Conservation (phyloP, 2,888 invertebrate genomes). For the Cosmia pyralina region DNA sequence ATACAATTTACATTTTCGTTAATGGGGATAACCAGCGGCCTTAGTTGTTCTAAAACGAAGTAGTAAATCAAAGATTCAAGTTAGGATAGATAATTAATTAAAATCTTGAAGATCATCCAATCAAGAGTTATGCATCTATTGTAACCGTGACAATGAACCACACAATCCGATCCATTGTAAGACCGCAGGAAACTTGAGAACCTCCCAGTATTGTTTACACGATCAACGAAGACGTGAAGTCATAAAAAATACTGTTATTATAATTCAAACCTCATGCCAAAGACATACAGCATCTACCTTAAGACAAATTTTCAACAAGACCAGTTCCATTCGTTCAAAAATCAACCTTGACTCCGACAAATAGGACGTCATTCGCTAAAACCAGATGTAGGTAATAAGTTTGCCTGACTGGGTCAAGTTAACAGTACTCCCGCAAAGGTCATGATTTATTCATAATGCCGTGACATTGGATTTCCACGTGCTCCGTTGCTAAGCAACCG, state of each 20-base stretch:
- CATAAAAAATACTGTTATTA: conserved; percentile 23
- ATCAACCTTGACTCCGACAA: conserved; percentile 19
- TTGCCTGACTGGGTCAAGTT: conserved; percentile 78
- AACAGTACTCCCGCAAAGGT: conserved; percentile 72
- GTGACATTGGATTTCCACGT: conserved; percentile 84
- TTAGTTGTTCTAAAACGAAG: not conserved
- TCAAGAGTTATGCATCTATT: conserved; percentile 26
- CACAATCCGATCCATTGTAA: conserved; percentile 46
- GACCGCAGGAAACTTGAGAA: conserved; percentile 61
- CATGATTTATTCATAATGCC: conserved; percentile 79
- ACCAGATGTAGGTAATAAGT: conserved; percentile 23
- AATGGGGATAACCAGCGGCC: no score
- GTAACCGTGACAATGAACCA: conserved; percentile 40
- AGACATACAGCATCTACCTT: conserved; percentile 16
- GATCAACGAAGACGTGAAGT: conserved; percentile 12
- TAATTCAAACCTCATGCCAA: conserved; percentile 21
- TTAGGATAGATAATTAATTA: conserved; percentile 10
- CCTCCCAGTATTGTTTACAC: conserved; percentile 55
- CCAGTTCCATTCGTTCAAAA: conserved; percentile 16
- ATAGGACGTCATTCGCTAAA: conserved; percentile 3
- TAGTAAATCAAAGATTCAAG: conserved; percentile 10
- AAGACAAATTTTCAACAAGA: not conserved
- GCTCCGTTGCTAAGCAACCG: conserved; percentile 79
- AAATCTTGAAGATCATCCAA: conserved; percentile 1
- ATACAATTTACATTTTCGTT: not conserved